Evolutionary conservation across 2,113 vertebrate genomes (phyloP), one percentile per base, ranked within the genome.

Genomic region (Solea senegalensis): DNA sequence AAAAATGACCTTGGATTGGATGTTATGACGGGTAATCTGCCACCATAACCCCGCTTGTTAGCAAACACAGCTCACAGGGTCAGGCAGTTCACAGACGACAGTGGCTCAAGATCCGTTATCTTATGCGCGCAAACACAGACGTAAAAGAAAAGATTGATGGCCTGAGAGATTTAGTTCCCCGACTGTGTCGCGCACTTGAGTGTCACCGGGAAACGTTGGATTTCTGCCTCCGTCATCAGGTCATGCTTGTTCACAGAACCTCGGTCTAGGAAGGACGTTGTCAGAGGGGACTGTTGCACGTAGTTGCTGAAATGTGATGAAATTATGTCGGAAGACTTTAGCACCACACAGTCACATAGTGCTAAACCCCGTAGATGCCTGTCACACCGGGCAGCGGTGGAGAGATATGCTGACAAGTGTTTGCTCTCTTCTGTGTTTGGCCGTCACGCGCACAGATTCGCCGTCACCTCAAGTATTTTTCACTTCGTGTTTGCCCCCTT

Each of bases 231-330:
- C 11, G 45, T 48, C 14, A 11, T 13, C 66, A 53, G 55, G 51
- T 68, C 28, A 49, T 1, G 71, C 68, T 43, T 16, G 70, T 69
- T 66, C 58, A 21, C 69, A 14, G 52, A 80, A 52, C 58, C 41
- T 14, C 7, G 45, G 48, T 61, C 49, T 28, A 68, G 75, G 74
- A 84, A 46, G 2, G 53, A 72, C 72, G 68, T 60, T 2, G 64
- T 81, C 73, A 60, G 44, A 49, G 62, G 52, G 53, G 56, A 63
- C 65, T 73, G 1, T 87, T 64, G 50, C 82, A 88, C 69, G 39
- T 83, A 84, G 78, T 56, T 72, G 81, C 69, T 86, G 84, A 90
- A 91, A 90, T 90, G 84, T 83, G 84, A 80, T 84, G 80, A 89
- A 89, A 91, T 88, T n/a, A 83, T 88, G 82, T 85, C 57, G 72